Base-by-base conservation (phyloP, 2,888 invertebrate species). In the Tyria jacobaeae region DNA sequence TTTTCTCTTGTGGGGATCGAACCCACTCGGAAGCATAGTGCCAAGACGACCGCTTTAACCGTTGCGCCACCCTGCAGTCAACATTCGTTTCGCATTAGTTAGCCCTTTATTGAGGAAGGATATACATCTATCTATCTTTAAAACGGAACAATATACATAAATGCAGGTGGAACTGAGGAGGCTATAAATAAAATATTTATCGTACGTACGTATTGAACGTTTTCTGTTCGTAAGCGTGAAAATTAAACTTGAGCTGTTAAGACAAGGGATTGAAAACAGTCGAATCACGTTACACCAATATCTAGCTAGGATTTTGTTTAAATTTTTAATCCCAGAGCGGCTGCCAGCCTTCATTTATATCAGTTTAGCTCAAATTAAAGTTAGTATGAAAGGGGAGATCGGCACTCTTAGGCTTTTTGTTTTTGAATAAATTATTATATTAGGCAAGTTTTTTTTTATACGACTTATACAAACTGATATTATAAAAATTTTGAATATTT, bases 241-340 rank as follows among this genome's bases (percentile, higher is more conserved):
- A 84, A 87, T 86, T 82, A 81, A 72, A 83, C 82, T 80, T 82
- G 37, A 59, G 17, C 31, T 37, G 24, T 51, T 37, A 17, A 24
- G 17, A 24, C 25, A 47, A 72, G 71, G 85, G 85, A 81, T 78
- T 71, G 62, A 76, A 89, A 89, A 86, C 69, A 68, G 88, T 81
- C 73, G 72, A 86, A 84, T 90, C 90, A 90, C 81, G 84, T 76
- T 69, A 68, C 70, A 74, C 81, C 84, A 89, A 88, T 89, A 87
- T 83, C 84, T 76, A 71, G 67, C 68, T 51, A 52, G 71, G 81
- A 84, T 83, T 86, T 84, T 85, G 81, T 86, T 86, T 87, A 84
- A 86, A 85, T 83, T 87, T 87, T 87, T 86, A 87, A 88, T 86
- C 83, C 71, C 49, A 57, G 64, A 65, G 79, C 79, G 78, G 67